Evolutionary conservation across 1,140 invertebrate species (phyloP).

Genomic region (Littorina saxatilis): DNA sequence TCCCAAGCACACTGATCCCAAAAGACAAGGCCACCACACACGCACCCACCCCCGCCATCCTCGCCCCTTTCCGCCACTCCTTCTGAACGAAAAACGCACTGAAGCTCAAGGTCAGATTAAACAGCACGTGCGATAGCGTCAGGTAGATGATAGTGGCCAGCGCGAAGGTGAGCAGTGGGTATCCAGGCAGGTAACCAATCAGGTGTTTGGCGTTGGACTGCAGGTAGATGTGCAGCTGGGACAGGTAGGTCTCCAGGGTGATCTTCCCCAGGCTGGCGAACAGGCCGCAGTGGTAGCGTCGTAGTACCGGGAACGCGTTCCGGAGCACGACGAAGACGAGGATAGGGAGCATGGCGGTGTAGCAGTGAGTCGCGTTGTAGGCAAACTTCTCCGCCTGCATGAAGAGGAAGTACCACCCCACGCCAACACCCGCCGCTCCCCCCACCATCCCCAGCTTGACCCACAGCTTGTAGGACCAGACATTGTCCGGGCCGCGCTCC

Average conservation of each 20-base stretch:
- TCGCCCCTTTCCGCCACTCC: slow-evolving; percentile 37
- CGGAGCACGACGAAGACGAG: slow-evolving; percentile 58
- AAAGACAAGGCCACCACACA: not conserved
- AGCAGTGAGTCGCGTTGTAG: slow-evolving; percentile 62
- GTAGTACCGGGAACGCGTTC: slow-evolving; percentile 52
- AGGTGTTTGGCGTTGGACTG: slow-evolving; percentile 65
- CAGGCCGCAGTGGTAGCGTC: slow-evolving; percentile 52
- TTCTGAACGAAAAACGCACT: slow-evolving; percentile 59
- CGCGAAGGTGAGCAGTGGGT: slow-evolving; percentile 62
- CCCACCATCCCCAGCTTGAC: slow-evolving; percentile 42
- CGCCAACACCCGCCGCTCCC: slow-evolving; percentile 9
- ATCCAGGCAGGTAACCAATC: slow-evolving; percentile 54
- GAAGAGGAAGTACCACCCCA: slow-evolving; percentile 52
- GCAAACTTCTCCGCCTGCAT: slow-evolving; percentile 56
- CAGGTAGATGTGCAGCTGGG: slow-evolving; percentile 66
- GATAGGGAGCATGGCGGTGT: slow-evolving; percentile 61
- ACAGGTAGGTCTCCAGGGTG: slow-evolving; percentile 67
- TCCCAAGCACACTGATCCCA: not conserved
- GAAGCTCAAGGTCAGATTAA: slow-evolving; percentile 57
- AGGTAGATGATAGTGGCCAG: slow-evolving; percentile 62
- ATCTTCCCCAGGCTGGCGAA: slow-evolving; percentile 64
- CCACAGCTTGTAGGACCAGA: slow-evolving; percentile 5
- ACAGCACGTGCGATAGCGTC: slow-evolving; percentile 53
- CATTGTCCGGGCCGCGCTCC: slow-evolving; percentile 36
- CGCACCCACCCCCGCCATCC: not conserved